phyloP scores from a whole-genome alignment of 1,140 invertebrate genomes.

The Bombus confusus region DNA sequence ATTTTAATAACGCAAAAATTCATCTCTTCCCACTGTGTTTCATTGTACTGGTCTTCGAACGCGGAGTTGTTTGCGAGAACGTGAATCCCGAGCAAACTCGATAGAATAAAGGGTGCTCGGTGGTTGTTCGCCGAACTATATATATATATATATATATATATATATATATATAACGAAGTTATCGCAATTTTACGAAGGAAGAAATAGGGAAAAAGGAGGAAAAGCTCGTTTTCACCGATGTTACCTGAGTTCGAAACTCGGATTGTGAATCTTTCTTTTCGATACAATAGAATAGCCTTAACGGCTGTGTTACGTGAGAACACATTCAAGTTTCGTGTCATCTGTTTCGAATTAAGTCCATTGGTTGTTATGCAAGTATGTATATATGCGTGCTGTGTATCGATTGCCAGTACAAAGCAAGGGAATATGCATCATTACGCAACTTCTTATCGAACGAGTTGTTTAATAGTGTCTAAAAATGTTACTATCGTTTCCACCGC shows the following conservation, averaged over 20 bases:
- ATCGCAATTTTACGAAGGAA: not conserved
- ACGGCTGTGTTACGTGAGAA: conserved; percentile 12
- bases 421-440: conserved; percentile 34
- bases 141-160: fast-evolving
- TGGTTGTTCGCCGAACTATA: not conserved
- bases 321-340: conserved; percentile 6
- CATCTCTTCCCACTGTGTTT: not conserved
- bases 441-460: conserved; percentile 45
- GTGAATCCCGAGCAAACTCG: not conserved
- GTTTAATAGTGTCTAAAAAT: conserved; percentile 50
- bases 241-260: not conserved
- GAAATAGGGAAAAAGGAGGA: not conserved
- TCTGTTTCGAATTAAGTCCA: conserved; percentile 23
- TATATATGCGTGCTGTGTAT: not conserved
- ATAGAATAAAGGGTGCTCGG: conserved; percentile 11
- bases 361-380: conserved; percentile 30
- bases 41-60: not conserved
- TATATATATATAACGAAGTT: not conserved
- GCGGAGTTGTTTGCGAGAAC: not conserved
- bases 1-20: conserved; percentile 22
- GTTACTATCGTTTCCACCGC: conserved; percentile 17
- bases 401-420: conserved; percentile 26
- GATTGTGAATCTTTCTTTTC: not conserved
- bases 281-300: not conserved
- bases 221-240: not conserved